These are phyloP conservation scores for Radopholus similis DNA, from an alignment of 1,140 invertebrate species.

Conservation along the genomic window DNA sequence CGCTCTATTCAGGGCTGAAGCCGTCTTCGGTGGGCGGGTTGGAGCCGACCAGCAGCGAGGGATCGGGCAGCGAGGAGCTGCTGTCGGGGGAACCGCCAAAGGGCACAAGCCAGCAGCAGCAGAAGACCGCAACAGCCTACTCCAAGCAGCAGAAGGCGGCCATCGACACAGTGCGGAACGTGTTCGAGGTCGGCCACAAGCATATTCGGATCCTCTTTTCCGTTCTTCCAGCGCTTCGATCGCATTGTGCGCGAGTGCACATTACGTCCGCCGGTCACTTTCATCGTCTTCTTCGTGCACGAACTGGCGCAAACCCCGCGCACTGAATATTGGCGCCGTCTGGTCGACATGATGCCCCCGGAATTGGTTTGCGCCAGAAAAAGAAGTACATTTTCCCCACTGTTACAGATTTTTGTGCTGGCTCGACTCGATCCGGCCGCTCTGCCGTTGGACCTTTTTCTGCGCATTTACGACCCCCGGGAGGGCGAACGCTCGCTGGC, in stretches of 20 bases:
- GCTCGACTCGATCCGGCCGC: constrained; percentile 34
- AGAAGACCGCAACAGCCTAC: neutral
- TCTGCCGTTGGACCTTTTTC: constrained; percentile 27
- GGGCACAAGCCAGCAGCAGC: neutral
- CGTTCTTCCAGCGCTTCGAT: constrained; percentile 25
- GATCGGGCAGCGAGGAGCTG: neutral
- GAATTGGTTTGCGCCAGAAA: constrained; percentile 20
- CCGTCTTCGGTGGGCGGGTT: too few relatives aligned
- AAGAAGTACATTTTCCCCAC: neutral
- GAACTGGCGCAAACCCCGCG: constrained; percentile 34
- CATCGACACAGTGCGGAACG: neutral
- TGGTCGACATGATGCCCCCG: constrained; percentile 38
- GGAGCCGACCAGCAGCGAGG: neutral
- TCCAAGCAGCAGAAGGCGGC: neutral
- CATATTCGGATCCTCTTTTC: neutral
- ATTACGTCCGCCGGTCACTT: constrained; percentile 30
- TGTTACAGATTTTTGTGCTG: constrained; percentile 17
- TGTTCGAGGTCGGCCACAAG: neutral
- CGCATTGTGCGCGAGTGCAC: constrained; percentile 24
- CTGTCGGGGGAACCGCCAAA: neutral
- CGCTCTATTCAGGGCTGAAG: too few relatives aligned
- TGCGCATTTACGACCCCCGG: constrained; percentile 27
- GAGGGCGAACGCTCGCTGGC: constrained; percentile 22
- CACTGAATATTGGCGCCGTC: constrained; percentile 31
- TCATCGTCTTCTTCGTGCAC: constrained; percentile 35